These are phyloP conservation scores for Brachyopa scutellaris DNA, from an alignment of 2,888 invertebrate species.

Conservation along the genomic window DNA sequence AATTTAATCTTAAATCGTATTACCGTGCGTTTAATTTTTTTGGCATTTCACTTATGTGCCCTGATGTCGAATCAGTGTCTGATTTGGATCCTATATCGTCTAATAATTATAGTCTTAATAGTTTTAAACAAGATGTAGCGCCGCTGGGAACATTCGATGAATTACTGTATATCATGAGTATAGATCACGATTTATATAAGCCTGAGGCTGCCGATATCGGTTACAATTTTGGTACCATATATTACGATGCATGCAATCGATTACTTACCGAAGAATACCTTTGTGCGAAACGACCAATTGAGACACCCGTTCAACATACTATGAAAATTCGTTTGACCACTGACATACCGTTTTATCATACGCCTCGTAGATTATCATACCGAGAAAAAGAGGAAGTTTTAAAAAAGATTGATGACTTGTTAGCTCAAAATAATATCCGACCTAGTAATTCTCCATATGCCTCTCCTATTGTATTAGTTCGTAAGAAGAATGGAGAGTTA, in stretches of 20 bases:
- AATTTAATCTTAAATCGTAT: constrained; percentile 7
- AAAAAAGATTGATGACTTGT: constrained; percentile 5
- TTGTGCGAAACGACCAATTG: neutral
- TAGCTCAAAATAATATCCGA: constrained; percentile 17
- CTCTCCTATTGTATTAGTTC: constrained; percentile 1
- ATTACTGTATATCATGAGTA: neutral
- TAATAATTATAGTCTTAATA: neutral
- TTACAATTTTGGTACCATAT: constrained; percentile 1
- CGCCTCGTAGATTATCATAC: constrained; percentile 1
- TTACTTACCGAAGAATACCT: constrained; percentile 23
- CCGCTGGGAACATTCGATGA: no score
- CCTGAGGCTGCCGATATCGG: neutral
- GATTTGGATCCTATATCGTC: neutral
- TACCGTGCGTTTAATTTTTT: constrained; percentile 6
- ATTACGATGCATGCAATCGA: constrained; percentile 2
- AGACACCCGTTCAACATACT: neutral
- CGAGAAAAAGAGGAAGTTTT: constrained; percentile 9
- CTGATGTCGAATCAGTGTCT: neutral
- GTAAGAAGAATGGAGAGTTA: constrained; percentile 32
- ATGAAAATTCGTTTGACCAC: constrained; percentile 8
- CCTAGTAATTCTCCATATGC: constrained; percentile 20
- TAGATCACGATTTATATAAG: neutral
- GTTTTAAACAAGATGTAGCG: no score
- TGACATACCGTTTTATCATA: neutral
- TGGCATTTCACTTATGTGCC: neutral